Base-by-base conservation (phyloP, 2,888 invertebrate species). In the Nipponacmea schrenckii region DNA sequence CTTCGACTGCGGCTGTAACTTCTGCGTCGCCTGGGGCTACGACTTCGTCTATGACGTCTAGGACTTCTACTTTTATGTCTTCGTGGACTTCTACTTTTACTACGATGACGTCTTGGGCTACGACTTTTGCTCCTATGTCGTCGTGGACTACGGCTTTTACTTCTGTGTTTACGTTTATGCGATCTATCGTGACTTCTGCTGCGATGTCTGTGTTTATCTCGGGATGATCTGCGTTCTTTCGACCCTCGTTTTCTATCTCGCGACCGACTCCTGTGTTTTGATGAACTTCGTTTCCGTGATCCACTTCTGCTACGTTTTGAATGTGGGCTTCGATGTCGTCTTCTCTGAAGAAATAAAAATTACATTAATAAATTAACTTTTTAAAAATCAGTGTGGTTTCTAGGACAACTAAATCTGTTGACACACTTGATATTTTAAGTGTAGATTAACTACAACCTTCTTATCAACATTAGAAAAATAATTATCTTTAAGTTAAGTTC, bases 101-200 rank as follows among this genome's bases (percentile, higher is more conserved):
- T 77, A 20, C 75, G 72, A 27, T n/a, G 31, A 17, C 63, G 48
- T n/a, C 70, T 67, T 14, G 63, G 56, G 10, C 69, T 66, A 39
- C 71, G 46, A 56, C 74, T 74, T 62, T 50, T 67, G 20, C 46
- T 45, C 17, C 62, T 65, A 15, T 27, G 39, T n/a, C n/a, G 24
- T 50, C 24, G n/a, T 39, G 65, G 64, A 39, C 63, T 69, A 8
- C 46, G 26, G 14, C 46, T 62, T 62, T 50, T 67, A 17, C 71
- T 71, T 24, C 72, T 67, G 70, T 73, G 70, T 20, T 68, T 56
- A 45, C 66, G 45, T 20, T 31, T 62, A 27, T 74, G 69, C 27
- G 71, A 72, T 66, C 74, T 71, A 17, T 76, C 75, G 7, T 76
- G 73, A 27, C 74, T 74, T 68, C 74, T 73, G 64, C 79, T 79